Evolutionary conservation across 2,888 invertebrate species (phyloP).

Genomic region (Abrostola tripartita): DNA sequence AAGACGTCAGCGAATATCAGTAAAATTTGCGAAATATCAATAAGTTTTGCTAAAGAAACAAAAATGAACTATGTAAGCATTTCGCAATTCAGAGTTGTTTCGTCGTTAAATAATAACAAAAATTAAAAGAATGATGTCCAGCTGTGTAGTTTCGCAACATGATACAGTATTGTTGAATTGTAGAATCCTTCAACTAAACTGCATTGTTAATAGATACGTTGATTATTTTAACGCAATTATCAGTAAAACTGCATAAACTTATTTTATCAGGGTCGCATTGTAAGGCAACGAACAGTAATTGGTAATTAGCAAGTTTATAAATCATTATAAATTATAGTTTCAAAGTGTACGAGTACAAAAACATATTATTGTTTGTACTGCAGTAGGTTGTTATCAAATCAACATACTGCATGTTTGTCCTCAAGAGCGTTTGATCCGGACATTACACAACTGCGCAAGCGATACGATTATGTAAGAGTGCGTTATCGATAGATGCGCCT

Average conservation of each 20-base stretch:
- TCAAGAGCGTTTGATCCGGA: constrained; percentile 23
- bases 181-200: constrained; percentile 7
- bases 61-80: not conserved
- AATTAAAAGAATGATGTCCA: not conserved
- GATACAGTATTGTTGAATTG: not conserved
- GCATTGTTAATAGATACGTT: constrained; percentile 8
- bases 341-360: constrained; percentile 13
- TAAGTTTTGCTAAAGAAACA: not conserved
- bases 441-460: constrained; percentile 5
- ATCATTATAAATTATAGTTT: constrained; percentile 5
- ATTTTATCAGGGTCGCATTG: constrained; percentile 31
- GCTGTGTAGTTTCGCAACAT: constrained; percentile 4
- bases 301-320: constrained; percentile 8
- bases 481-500: constrained; percentile 16
- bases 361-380: constrained; percentile 27
- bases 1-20: not conserved
- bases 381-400: constrained; percentile 16
- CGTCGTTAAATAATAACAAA: not conserved
- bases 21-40: not conserved
- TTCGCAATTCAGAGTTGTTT: not conserved
- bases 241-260: constrained; percentile 18
- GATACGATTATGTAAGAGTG: constrained; percentile 30
- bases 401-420: constrained; percentile 15
- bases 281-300: constrained; percentile 33
- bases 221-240: constrained; percentile 16